These are phyloP conservation scores for Callaeas wilsoni DNA, from an alignment of 2,113 vertebrate species.

Conservation along the genomic window DNA sequence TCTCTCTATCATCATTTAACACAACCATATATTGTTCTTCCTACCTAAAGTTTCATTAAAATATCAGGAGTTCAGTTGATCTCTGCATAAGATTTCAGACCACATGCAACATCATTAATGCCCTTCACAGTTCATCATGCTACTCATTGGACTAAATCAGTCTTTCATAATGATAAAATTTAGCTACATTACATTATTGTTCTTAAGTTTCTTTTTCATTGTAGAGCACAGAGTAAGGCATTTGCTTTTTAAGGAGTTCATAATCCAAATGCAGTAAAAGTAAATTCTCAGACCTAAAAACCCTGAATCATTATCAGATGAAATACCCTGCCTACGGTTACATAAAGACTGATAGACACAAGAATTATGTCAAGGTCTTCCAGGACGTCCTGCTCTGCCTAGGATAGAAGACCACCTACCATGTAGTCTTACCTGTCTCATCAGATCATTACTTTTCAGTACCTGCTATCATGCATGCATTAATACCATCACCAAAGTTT, in stretches of 20 bases:
- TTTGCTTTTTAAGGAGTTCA: background rate
- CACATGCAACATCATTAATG: conserved; percentile 7
- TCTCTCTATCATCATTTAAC: conserved; percentile 44
- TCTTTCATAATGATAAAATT: background rate
- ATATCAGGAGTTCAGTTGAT: conserved; percentile 28
- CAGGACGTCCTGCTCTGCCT: background rate
- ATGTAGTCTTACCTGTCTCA: background rate
- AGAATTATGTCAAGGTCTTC: background rate
- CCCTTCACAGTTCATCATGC: conserved; percentile 1
- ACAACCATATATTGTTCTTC: conserved; percentile 35
- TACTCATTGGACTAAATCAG: background rate
- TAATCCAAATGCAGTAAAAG: background rate
- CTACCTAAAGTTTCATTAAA: conserved; percentile 59
- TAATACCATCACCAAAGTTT: background rate
- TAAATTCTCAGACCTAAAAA: background rate
- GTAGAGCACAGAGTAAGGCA: background rate
- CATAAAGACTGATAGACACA: background rate
- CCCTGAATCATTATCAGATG: background rate
- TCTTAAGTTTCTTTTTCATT: background rate
- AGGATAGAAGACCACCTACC: background rate
- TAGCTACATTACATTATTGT: background rate
- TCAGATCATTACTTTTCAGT: background rate
- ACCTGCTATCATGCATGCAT: background rate
- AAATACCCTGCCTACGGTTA: background rate
- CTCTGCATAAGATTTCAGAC: conserved; percentile 40